phyloP scores from a whole-genome alignment of 2,888 invertebrate genomes.

The Acheta domesticus region DNA sequence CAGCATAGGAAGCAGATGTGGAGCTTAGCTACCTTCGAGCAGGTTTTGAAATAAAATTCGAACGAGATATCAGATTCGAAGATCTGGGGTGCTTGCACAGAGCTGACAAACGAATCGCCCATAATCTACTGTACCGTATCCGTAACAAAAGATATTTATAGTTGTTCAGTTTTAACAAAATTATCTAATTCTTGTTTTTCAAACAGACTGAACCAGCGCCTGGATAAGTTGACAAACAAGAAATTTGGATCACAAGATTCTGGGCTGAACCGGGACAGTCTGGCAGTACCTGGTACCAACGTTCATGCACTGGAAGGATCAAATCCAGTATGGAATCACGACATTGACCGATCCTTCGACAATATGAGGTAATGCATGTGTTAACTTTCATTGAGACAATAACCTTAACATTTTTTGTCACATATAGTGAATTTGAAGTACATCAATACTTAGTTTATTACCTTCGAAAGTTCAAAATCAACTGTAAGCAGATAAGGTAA shows the following conservation, averaged over 20 bases:
- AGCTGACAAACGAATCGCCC: too few species aligned
- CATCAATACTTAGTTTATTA: neutral
- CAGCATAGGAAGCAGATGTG: too few species aligned
- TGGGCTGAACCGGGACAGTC: slow-evolving; percentile 55
- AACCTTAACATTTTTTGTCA: neutral
- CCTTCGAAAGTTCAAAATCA: too few species aligned
- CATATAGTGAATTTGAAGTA: neutral
- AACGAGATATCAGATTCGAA: too few species aligned
- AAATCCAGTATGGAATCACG: slow-evolving; percentile 64
- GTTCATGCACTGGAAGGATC: slow-evolving; percentile 66
- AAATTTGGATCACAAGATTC: slow-evolving; percentile 64
- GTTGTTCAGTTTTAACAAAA: too few species aligned
- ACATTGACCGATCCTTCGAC: slow-evolving; percentile 54
- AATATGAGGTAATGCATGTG: slow-evolving; percentile 50
- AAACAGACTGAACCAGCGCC: slow-evolving; percentile 56
- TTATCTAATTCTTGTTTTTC: too few species aligned
- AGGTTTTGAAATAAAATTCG: too few species aligned
- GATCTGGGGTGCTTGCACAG: too few species aligned
- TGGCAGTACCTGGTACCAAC: slow-evolving; percentile 64
- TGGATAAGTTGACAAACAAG: slow-evolving; percentile 60
- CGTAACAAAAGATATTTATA: too few species aligned
- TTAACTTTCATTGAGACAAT: neutral
- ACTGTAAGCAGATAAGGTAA: neutral
- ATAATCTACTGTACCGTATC: too few species aligned
- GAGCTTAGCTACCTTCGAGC: too few species aligned